Conservation (phyloP, 2,888 invertebrate species). For the Spilosoma lubricipeda region DNA sequence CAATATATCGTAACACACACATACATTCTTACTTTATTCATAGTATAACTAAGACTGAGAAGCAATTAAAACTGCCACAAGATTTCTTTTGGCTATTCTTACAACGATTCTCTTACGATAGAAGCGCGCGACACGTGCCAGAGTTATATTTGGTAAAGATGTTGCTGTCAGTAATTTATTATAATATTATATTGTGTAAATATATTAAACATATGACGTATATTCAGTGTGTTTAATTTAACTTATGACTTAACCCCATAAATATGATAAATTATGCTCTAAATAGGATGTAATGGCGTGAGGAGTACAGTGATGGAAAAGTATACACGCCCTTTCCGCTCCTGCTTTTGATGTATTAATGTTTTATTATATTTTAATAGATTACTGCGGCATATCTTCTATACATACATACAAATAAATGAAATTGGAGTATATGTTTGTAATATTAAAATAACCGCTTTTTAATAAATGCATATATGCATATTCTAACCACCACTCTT, state of each 20-base stretch:
- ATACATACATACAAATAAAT: no score
- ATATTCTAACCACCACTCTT: no score
- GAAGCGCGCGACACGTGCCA: not conserved
- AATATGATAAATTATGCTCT: constrained; percentile 6
- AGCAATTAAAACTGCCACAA: not conserved
- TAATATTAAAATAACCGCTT: no score
- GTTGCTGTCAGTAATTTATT: not conserved
- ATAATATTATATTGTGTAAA: not conserved
- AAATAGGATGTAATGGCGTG: not conserved
- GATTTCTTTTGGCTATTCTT: not conserved
- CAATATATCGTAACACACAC: not conserved
- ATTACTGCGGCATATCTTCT: not conserved
- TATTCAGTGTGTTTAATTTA: not conserved
- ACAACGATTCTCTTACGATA: not conserved
- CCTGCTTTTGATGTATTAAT: not conserved
- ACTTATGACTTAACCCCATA: constrained; percentile 1
- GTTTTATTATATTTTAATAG: not conserved
- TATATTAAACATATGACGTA: constrained; percentile 1
- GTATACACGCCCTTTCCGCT: constrained; percentile 8
- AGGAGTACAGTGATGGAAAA: not conserved
- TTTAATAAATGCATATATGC: no score
- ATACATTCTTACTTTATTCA: not conserved
- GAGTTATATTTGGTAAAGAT: not conserved
- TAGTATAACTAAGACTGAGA: not conserved
- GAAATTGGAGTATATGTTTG: no score